Conservation (phyloP, 2,888 invertebrate species). For the Metallyticus violacea region DNA sequence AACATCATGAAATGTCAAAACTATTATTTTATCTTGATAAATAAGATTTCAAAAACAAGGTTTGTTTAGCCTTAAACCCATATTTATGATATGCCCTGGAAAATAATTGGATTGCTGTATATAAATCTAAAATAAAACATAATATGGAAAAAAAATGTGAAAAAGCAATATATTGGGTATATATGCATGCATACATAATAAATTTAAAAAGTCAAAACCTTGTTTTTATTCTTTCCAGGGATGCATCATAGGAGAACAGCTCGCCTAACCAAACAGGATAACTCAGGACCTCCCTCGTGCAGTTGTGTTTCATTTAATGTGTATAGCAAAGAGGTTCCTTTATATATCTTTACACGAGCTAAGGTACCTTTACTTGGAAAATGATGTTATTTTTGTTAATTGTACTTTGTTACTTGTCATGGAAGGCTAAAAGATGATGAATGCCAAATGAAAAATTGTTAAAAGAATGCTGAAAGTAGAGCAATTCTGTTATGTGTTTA, state of each 20-base stretch:
- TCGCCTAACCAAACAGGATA: not conserved
- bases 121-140: too few relatives aligned
- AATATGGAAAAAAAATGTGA: too few relatives aligned
- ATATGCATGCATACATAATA: too few relatives aligned
- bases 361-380: not conserved
- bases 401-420: not conserved
- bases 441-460: not conserved
- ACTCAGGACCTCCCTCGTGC: conserved; percentile 19
- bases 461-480: not conserved
- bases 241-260: conserved; percentile 18
- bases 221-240: conserved; percentile 10
- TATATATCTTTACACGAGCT: not conserved
- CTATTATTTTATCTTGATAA: too few relatives aligned
- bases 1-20: too few relatives aligned
- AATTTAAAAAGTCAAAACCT: too few relatives aligned
- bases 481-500: not conserved
- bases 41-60: too few relatives aligned
- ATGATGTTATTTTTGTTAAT: not conserved
- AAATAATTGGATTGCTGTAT: too few relatives aligned
- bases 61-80: too few relatives aligned
- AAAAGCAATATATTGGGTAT: too few relatives aligned
- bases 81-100: too few relatives aligned
- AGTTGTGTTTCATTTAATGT: not conserved
- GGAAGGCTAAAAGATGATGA: not conserved
- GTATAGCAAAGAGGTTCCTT: conserved; percentile 14